Conservation (phyloP, 2,797 vertebrate genomes). For the Diglossa cyanea region DNA sequence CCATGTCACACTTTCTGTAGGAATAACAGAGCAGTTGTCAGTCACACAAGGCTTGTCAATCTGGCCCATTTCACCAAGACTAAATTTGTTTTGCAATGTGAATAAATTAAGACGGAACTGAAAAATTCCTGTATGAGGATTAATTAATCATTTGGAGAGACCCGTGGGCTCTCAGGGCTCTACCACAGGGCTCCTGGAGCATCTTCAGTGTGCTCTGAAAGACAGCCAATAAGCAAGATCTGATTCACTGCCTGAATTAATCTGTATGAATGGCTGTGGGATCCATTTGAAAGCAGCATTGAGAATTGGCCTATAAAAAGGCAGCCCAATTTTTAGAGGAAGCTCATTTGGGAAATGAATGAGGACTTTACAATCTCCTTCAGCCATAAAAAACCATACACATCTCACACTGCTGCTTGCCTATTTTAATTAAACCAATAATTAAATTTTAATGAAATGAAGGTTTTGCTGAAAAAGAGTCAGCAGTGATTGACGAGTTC, state of each 20-base stretch:
- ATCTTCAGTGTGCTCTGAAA: constrained; percentile 50
- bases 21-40: background rate
- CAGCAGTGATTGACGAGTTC: constrained; percentile 55
- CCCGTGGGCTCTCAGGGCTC: background rate
- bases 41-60: constrained; percentile 4
- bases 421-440: constrained; percentile 76
- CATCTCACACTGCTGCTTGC: constrained; percentile 61
- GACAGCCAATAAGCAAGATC: constrained; percentile 65
- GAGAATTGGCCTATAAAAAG: constrained; percentile 69
- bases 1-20: background rate
- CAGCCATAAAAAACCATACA: constrained; percentile 58
- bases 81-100: constrained; percentile 38
- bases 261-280: constrained; percentile 66
- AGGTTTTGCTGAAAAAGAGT: constrained; percentile 54
- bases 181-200: background rate
- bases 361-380: constrained; percentile 62
- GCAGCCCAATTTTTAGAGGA: constrained; percentile 62
- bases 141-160: constrained; percentile 68
- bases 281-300: constrained; percentile 65
- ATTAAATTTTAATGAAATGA: constrained; percentile 75
- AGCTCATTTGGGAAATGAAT: constrained; percentile 63
- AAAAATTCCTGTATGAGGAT: constrained; percentile 39
- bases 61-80: background rate
- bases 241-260: constrained; percentile 67
- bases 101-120: constrained; percentile 48